Evolutionary conservation across 2,888 invertebrate species (phyloP).

Genomic region (Clusia tigrina): DNA sequence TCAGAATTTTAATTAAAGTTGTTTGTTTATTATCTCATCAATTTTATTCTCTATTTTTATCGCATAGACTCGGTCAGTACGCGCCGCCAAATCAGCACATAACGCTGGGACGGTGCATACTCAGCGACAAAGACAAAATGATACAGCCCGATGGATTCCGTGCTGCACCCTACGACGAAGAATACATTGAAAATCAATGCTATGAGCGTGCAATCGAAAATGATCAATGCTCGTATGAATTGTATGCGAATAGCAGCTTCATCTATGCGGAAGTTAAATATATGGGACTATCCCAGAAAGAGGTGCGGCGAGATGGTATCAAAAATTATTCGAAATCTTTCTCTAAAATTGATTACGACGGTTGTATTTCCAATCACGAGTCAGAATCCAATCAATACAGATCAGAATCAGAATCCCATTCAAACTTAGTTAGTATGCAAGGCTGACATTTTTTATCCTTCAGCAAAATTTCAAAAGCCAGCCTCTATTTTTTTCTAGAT

Average conservation of each 20-base stretch:
- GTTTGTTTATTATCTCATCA: not conserved
- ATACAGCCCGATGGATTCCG: constrained; percentile 80
- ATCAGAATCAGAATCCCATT: too few species aligned
- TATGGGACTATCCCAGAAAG: constrained; percentile 61
- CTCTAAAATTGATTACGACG: too few species aligned
- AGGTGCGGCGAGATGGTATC: constrained; percentile 60
- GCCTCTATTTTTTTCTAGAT: too few species aligned
- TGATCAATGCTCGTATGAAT: constrained; percentile 79
- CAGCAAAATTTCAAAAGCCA: too few species aligned
- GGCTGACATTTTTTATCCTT: too few species aligned
- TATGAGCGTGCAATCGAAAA: constrained; percentile 67
- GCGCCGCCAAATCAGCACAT: constrained; percentile 35
- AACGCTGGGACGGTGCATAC: constrained; percentile 71
- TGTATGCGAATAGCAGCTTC: constrained; percentile 75
- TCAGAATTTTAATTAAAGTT: too few species aligned
- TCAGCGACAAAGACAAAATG: constrained; percentile 78
- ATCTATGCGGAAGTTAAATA: constrained; percentile 67
- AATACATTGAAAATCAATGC: constrained; percentile 87
- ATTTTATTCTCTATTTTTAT: constrained; percentile 26
- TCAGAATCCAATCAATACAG: too few species aligned
- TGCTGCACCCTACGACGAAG: constrained; percentile 76
- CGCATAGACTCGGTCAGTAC: constrained; percentile 35
- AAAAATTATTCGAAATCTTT: too few species aligned
- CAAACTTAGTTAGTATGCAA: constrained; percentile 14
- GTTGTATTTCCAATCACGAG: too few species aligned